Conservation (phyloP, 2,797 vertebrate genomes). For the Neopelma chrysocephalum region DNA sequence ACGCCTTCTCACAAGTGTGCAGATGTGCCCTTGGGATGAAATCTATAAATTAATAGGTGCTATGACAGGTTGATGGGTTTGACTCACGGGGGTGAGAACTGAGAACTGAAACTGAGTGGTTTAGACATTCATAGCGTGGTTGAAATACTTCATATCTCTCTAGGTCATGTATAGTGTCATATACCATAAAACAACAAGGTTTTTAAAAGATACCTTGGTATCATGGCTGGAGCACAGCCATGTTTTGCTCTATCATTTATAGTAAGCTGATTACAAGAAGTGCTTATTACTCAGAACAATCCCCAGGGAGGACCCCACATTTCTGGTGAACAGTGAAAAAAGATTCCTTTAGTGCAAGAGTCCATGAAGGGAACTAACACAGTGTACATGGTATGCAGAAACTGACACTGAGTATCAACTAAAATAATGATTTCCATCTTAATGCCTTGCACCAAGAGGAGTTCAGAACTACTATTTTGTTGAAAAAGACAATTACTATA, state of each 20-base stretch:
- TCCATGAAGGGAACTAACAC: background rate
- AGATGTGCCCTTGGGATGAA: conserved; percentile 17
- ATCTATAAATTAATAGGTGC: conserved; percentile 6
- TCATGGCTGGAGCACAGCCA: background rate
- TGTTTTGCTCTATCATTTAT: background rate
- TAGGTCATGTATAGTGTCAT: background rate
- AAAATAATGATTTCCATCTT: background rate
- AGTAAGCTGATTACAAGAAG: background rate
- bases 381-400: background rate
- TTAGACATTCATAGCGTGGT: background rate
- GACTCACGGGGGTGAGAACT: background rate
- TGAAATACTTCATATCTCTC: background rate
- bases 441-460: background rate
- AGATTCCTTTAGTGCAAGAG: background rate
- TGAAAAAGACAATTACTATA: background rate
- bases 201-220: background rate
- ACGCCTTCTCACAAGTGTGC: background rate
- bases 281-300: background rate
- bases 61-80: background rate
- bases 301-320: background rate
- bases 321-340: background rate
- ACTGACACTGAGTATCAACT: background rate
- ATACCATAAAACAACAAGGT: background rate
- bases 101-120: conserved; percentile 40
- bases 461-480: background rate